These are phyloP conservation scores for Ranitomeya imitator DNA, from an alignment of 2,113 vertebrate genomes.

Conservation along the genomic window DNA sequence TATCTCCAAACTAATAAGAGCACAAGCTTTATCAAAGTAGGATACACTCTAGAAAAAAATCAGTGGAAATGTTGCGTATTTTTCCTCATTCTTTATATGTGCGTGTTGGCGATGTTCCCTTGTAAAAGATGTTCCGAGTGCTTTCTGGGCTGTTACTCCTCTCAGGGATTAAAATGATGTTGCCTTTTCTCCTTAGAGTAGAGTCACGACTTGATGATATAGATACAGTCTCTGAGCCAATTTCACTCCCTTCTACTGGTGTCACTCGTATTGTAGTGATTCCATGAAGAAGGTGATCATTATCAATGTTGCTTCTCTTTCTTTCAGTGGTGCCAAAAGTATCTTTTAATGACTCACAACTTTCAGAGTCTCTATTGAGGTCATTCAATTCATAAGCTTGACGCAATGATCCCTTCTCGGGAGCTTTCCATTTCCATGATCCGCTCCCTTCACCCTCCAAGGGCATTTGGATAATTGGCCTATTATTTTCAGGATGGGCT, in stretches of 20 bases:
- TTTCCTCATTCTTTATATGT: constrained; percentile 84
- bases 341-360: constrained; percentile 85
- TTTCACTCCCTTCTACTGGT: constrained; percentile 85
- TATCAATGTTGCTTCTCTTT: constrained; percentile 82
- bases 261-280: constrained; percentile 92
- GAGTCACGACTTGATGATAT: constrained; percentile 90
- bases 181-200: constrained; percentile 89
- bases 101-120: constrained; percentile 89
- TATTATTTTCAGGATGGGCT: constrained; percentile 90
- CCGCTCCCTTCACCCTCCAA: constrained; percentile 87
- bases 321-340: constrained; percentile 83
- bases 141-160: constrained; percentile 92
- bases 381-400: constrained; percentile 94
- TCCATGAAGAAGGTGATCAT: constrained; percentile 85
- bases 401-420: constrained; percentile 83
- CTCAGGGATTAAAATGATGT: constrained; percentile 92
- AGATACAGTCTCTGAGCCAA: constrained; percentile 84
- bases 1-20: constrained; percentile 62
- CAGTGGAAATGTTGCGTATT: constrained; percentile 29
- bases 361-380: constrained; percentile 90
- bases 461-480: constrained; percentile 86
- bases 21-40: constrained; percentile 63
- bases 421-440: constrained; percentile 96
- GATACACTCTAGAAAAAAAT: constrained; percentile 54
- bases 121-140: constrained; percentile 97